Base-by-base conservation (phyloP, 2,113 vertebrate genomes). In the Tapirus terrestris region DNA sequence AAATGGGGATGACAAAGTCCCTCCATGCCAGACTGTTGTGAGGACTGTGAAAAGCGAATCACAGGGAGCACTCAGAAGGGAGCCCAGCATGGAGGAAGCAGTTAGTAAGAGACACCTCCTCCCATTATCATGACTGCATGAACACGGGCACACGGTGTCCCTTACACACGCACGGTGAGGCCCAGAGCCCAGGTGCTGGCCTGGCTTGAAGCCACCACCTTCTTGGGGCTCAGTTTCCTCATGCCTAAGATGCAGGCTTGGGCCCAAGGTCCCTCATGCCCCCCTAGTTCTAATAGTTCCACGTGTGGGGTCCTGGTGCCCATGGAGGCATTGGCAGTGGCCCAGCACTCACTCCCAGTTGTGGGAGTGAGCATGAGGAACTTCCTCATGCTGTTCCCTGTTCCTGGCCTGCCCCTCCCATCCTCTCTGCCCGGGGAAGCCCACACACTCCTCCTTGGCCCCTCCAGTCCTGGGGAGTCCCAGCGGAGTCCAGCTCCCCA, bases 271-370 rank as follows among this genome's bases (percentile, higher is more conserved):
- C 48, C 48, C 10, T 39, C 76, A 45, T 21, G 58, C 2, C 16
- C 29, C 51, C 10, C 5, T 17, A 16, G 48, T 20, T n/a, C 81
- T 45, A 4, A 33, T 23, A n/a, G 20, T 23, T 43, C 63, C 13
- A 63, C 58, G 16, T 0, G 6, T 31, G 16, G 25, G 39, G 81
- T 3, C 7, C 20, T 1, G n/a, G 51, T 6, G n/a, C 63, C 95
- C 43, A 2, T 0, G 7, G 11, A 36, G 63, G n/a, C 60, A 29
- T 0, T 0, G 12, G 33, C 4, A 8, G n/a, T 8, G 5, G 39
- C 45, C 0, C 0, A 8, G 5, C 4, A 1, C 33, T 33, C 1
- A 17, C 39, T 17, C 63, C 63, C 12, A 1, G 43, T 2, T 2
- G 33, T 6, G 77, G 56, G n/a, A n/a, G n/a, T n/a, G n/a, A n/a